These are phyloP conservation scores for Ferrisia virgata DNA, from an alignment of 2,888 invertebrate genomes.

Conservation along the genomic window DNA sequence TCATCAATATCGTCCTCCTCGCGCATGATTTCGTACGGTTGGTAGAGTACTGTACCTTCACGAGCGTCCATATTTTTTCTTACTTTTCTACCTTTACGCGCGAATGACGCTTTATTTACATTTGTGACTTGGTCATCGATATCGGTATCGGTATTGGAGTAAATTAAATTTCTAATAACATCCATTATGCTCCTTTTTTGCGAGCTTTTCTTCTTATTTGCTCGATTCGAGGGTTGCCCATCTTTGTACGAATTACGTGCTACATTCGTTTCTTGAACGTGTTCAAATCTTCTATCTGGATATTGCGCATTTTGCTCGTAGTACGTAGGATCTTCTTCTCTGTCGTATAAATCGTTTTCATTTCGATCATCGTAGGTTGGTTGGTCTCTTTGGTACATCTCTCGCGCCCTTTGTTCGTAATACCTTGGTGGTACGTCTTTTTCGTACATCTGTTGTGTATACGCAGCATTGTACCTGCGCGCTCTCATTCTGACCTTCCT, in stretches of 20 bases:
- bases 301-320: neutral
- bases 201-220: neutral
- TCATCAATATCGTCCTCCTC: neutral
- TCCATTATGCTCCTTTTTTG: neutral
- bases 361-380: too few species aligned
- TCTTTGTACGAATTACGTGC: neutral
- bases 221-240: neutral
- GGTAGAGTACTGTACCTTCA: neutral
- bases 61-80: neutral
- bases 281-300: neutral
- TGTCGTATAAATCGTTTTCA: too few species aligned
- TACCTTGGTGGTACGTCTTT: too few species aligned
- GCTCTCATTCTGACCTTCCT: neutral
- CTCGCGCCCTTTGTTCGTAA: neutral
- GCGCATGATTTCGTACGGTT: neutral
- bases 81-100: neutral
- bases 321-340: neutral
- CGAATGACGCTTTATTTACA: neutral
- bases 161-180: neutral
- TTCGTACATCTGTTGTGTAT: too few species aligned
- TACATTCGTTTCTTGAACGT: neutral
- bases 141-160: neutral
- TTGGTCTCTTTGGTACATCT: neutral
- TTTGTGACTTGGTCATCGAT: neutral
- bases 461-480: neutral